Evolutionary conservation across 2,113 vertebrate genomes (phyloP), one percentile per base, ranked within the genome.

Genomic region (Tachycineta bicolor): DNA sequence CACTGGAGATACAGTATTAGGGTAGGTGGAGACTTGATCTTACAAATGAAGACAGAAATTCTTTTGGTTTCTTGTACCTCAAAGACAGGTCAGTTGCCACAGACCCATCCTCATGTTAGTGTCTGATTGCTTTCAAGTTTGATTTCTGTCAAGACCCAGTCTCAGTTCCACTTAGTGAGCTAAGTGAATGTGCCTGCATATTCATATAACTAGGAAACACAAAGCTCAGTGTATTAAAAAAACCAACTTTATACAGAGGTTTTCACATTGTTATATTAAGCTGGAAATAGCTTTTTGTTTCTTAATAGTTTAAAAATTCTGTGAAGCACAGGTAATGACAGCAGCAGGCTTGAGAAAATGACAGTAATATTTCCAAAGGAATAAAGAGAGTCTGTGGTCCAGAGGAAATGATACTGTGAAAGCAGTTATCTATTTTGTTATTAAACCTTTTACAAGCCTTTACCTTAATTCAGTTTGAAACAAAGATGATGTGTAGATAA

Each of bases 261-360:
- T 93, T 89, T 69, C 39, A 55, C 8, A 37, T 29, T 74, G 39
- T 21, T 31, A 23, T 81, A 20, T 69, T 52, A 70, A 91, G 9
- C 19, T 87, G 67, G 43, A 83, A 96, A 68, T 31, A 64, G 53
- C 14, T 64, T 77, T 92, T 92, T 87, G 34, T 78, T 83, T 75
- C 69, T 94, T 74, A 87, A 87, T 74, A 71, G 76, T 33, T 87
- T 55, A 91, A 87, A 92, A 85, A 74, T 74, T 94, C 81, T 80
- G 56, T 87, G 47, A 77, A 31, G 37, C 60, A 86, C 34, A 71
- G 26, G 49, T 59, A 89, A 90, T 46, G 44, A 82, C 34, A 63
- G 39, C 60, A 78, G 60, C 34, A 93, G 41, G 34, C 52, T 79
- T 90, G 56, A 92, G 53, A 83, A 92, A 95, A 85, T 56, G 62